Base-by-base conservation (phyloP, 2,797 vertebrate genomes). In the Myotis pilosus region DNA sequence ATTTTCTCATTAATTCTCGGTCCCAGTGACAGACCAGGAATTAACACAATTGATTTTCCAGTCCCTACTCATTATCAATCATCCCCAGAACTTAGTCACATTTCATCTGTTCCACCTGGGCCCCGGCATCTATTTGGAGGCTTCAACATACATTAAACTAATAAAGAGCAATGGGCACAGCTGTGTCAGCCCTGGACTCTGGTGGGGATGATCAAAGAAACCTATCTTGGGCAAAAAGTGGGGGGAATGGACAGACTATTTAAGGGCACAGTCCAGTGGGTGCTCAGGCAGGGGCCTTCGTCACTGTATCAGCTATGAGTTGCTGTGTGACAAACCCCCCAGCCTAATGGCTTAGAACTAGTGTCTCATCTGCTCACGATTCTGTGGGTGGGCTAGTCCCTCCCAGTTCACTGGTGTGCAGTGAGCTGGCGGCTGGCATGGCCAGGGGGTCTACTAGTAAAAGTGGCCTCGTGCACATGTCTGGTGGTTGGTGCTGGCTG, bases 11-110 rank as follows among this genome's bases (percentile, higher is more conserved):
- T 98, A 98, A 98, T 98, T 98, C 97, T 97, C 68, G 1, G 1
- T 97, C 97, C 97, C 94, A 87, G 96, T 98, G 98, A 98, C 98
- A 98, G 98, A 97, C 87, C 97, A 98, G 97, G 98, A 98, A 98
- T 98, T 98, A 98, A 98, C 98, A 98, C 98, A 98, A 98, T 98
- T 98, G 98, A 98, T 98, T 98, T 98, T 97, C 97, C 94, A 96
- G 95, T 97, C 97, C 96, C 95, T 92, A 84, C 97, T 98, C 97
- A 97, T 98, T 98, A 98, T 98, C 98, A 98, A 98, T 98, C 98
- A 98, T 98, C 96, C 94, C 94, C 91, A 96, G 98, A 98, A 98
- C 97, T 98, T 98, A 51, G 96, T 98, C 98, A 98, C 98, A 98
- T 98, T 95, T 98, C 97, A 97, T 98, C 97, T 97, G 96, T 87